Evolutionary conservation across 2,113 vertebrate genomes (phyloP), one percentile per base, ranked within the genome.

Genomic region (Rhea pennata): DNA sequence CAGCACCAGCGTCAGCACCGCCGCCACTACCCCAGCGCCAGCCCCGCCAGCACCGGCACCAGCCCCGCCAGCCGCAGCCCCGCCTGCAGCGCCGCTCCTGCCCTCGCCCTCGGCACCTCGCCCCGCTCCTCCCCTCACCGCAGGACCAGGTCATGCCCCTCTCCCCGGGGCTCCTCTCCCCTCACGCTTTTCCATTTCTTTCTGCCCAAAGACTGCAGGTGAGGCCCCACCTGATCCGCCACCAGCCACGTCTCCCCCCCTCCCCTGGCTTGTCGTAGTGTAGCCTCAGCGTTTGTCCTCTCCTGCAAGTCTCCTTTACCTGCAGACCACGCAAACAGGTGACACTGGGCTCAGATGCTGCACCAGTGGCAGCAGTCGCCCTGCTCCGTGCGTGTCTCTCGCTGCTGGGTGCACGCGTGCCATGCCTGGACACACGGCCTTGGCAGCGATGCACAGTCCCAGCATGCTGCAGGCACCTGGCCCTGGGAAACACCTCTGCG

Each of bases 351-450:
- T 3, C 0, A 36, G 46, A 1, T 1, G 74, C 75, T 9, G 9
- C 1, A 44, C 71, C 2, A 0, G 48, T 53, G 15, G 58, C 74
- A 11, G 69, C 36, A 71, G 0, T 12, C 13, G 5, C 51, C 67
- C 81, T 7, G 66, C 39, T n/a, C 80, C 12, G 0, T 0, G 58
- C 67, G 1, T 50, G 9, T 10, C 39, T 9, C 61, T 1, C 10
- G 67, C 36, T 4, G 54, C 1, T 3, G n/a, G 16, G 56, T 7
- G 1, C 3, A 10, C 29, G 0, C 69, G 24, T 62, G 3, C 11
- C 1, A 33, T 22, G 0, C 0, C 3, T 0, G n/a, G 8, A 7
- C 12, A 15, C 39, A 0, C 4, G 3, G 36, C 26, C 53, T 12
- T 0, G 1, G 66, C 31, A 21, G 65, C 2, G 2, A 15, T 0